A percentile compares a stretch with the other conserved stretches of the same genome.
These are phyloP conservation scores for Pollenia griseotomentosa DNA, from an alignment of 2,888 invertebrate species.

Conservation along the genomic window DNA sequence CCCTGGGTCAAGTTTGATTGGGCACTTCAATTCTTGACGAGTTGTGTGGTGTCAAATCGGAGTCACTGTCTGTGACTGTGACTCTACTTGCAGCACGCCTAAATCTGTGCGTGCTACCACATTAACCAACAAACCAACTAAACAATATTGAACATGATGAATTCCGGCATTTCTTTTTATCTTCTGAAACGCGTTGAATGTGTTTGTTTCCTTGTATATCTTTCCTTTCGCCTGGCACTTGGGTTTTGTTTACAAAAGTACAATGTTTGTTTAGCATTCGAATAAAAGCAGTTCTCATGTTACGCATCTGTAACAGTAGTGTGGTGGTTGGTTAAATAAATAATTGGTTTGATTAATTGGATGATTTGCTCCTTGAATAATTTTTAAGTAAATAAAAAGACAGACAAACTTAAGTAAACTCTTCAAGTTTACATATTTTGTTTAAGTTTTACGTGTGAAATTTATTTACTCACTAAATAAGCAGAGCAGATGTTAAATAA, in stretches of 20 bases:
- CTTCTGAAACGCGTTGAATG: neutral
- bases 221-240: neutral
- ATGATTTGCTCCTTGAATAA: conserved; percentile 20
- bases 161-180: no score
- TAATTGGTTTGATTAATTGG: conserved; percentile 34
- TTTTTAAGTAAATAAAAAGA: conserved; percentile 26
- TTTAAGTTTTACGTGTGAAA: conserved; percentile 13
- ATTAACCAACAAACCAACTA: no score
- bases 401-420: neutral
- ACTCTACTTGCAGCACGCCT: no score
- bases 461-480: conserved; percentile 35
- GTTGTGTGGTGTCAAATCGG: no score
- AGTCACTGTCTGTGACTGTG: no score
- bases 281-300: conserved; percentile 74
- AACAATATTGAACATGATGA: no score
- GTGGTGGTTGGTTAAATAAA: conserved; percentile 10
- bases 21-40: no score
- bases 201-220: neutral
- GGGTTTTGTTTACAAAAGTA: neutral
- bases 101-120: no score
- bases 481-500: conserved; percentile 3
- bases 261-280: conserved; percentile 80
- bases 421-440: neutral
- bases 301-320: neutral
- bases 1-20: no score